Percentiles rank a stretch among this genome's conserved stretches.
These are phyloP conservation scores for Xylota sylvarum DNA, from an alignment of 2,888 invertebrate genomes.

Conservation along the genomic window DNA sequence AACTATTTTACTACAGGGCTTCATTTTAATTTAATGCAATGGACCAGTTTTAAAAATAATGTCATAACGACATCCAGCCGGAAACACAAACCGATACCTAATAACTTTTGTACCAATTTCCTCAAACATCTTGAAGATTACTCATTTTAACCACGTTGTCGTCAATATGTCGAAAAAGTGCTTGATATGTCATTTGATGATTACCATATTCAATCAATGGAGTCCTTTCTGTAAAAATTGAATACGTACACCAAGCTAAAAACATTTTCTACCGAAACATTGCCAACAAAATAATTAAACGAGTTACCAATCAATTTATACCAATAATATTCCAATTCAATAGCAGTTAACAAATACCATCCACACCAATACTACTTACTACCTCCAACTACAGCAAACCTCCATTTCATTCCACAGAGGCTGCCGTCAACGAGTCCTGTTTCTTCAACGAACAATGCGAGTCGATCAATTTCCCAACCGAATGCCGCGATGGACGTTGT, in stretches of 20 bases:
- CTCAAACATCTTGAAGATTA: no score
- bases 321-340: conserved; percentile 12
- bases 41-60: no score
- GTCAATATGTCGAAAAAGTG: no score
- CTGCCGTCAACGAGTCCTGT: conserved; percentile 92
- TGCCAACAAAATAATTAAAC: background rate
- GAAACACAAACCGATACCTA: no score
- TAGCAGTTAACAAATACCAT: conserved; percentile 32
- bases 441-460: conserved; percentile 95
- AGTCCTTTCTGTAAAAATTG: no score
- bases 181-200: no score
- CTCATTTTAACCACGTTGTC: no score
- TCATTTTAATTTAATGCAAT: no score
- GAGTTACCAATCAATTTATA: conserved; percentile 13
- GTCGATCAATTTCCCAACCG: conserved; percentile 89
- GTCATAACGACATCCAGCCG: no score
- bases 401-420: conserved; percentile 86
- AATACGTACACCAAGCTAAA: background rate
- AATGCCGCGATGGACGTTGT: conserved; percentile 92
- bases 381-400: background rate
- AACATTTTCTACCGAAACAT: background rate
- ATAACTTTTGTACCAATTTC: no score
- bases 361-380: background rate
- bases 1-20: no score
- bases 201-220: no score